Base-by-base conservation (phyloP, 1,140 invertebrate genomes). In the Varroa destructor region DNA sequence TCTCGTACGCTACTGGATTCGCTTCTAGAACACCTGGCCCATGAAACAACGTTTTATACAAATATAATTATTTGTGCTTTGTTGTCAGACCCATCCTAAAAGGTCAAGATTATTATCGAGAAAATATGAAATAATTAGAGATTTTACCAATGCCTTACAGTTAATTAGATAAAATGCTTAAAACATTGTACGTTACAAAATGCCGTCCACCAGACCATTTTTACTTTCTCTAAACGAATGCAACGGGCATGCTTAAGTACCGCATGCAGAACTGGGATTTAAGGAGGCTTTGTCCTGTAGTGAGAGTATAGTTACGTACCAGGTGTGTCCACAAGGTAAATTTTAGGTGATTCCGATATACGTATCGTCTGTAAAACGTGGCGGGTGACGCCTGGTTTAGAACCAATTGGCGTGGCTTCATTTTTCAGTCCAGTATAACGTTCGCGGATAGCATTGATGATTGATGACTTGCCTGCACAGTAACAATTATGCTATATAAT, bases 1-100 rank as follows among this genome's bases (percentile, higher is more conserved):
- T 67, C 61, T 67, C 61, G 46, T 67, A 67, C 40, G 61, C 14
- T 43, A 67, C 61, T 14, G 61, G 12, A 2, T 12, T 67, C 61
- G 61, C 40, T 8, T 67, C 61, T 10, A 67, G 2, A 1, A 67
- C 61, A 12, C 61, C 61, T 67, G 61, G 36, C 40, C 1, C n/a
- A 25, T 25, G 25, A 25, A 25, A 25, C 25, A 25, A 25, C 25
- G 25, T 25, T 25, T 25, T 25, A 25, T 25, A 25, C 25, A 25
- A 25, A 25, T 25, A 25, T 25, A 25, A 25, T 25, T 25, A 25
- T 25, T 25, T 25, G 25, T 25, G 25, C 25, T 25, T 25, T 25
- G 25, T 25, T 25, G 25, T 25, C 25, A 25, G 25, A 25, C 25
- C 25, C 25, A 25, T 25, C 25, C 25, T 25, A 25, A 25, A 25